These are phyloP conservation scores for Spongia lamella DNA, from an alignment of 37 sponge, comb jelly and placozoan species.

Conservation along the genomic window DNA sequence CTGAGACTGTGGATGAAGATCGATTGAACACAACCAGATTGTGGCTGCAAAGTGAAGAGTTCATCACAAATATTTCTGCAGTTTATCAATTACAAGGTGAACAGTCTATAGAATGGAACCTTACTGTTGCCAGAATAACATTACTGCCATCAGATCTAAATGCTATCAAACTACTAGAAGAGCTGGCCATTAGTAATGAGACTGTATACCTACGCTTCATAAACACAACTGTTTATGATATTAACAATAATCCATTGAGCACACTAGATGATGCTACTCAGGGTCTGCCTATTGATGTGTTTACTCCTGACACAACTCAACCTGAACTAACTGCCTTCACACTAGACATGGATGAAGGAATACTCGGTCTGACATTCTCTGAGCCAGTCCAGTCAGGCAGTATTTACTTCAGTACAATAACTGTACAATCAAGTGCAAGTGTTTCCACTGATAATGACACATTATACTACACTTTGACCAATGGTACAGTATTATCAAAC, in stretches of 20 bases:
- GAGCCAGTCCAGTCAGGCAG: slow-evolving; percentile 66
- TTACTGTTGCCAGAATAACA: slow-evolving; percentile 49
- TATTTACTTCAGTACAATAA: slow-evolving; percentile 51
- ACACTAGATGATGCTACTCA: slow-evolving; percentile 50
- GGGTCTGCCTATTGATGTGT: slow-evolving; percentile 43
- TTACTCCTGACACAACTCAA: slow-evolving; percentile 74
- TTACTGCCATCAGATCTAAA: slow-evolving; percentile 63
- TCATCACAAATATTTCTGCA: slow-evolving; percentile 16
- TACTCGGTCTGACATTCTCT: slow-evolving; percentile 67
- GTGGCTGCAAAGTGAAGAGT: slow-evolving; percentile 61
- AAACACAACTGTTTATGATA: slow-evolving; percentile 47
- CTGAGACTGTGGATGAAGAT: slow-evolving; percentile 64
- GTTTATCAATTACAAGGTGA: slow-evolving; percentile 32
- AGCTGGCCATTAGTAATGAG: slow-evolving; percentile 42
- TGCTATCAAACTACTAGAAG: slow-evolving; percentile 54
- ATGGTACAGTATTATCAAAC: slow-evolving; percentile 49
- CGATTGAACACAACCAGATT: slow-evolving; percentile 35
- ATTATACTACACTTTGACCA: slow-evolving; percentile 56
- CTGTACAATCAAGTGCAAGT: slow-evolving; percentile 54
- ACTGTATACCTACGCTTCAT: slow-evolving; percentile 70
- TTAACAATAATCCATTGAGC: slow-evolving; percentile 36
- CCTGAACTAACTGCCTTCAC: slow-evolving; percentile 55
- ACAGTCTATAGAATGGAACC: slow-evolving; percentile 29
- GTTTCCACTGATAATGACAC: neutral
- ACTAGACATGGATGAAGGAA: slow-evolving; percentile 63